A percentile compares a stretch with the other conserved stretches of the same genome.
Evolutionary conservation across 2,888 invertebrate species (phyloP).

Genomic region (Ischnus inquisitorius): DNA sequence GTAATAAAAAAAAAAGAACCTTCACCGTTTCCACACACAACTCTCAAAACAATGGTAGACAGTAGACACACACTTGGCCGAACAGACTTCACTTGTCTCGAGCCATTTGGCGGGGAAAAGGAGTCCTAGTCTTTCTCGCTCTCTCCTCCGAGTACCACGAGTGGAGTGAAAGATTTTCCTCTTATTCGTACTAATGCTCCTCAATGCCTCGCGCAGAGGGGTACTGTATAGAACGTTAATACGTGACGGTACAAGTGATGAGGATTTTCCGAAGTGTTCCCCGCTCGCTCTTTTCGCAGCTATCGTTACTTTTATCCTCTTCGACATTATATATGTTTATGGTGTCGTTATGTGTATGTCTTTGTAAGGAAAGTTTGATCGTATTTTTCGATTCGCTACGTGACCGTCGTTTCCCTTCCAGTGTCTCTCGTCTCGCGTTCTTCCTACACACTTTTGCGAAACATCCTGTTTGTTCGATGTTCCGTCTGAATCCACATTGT

Average conservation of each 20-base stretch:
- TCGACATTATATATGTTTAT: background rate
- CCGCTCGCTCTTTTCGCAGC: constrained; percentile 5
- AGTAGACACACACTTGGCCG: constrained; percentile 41
- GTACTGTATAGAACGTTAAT: constrained; percentile 34
- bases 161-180: constrained; percentile 61
- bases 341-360: background rate
- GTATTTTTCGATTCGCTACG: constrained; percentile 46
- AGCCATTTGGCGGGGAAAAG: constrained; percentile 60
- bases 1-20: constrained; percentile 35
- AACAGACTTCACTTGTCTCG: constrained; percentile 62
- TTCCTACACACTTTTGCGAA: background rate
- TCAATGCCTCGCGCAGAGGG: constrained; percentile 44
- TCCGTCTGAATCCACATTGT: constrained; percentile 32
- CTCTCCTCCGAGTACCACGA: constrained; percentile 31
- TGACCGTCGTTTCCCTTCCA: constrained; percentile 30
- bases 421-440: constrained; percentile 12
- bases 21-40: constrained; percentile 37
- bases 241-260: constrained; percentile 32
- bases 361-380: constrained; percentile 26
- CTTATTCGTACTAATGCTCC: constrained; percentile 54
- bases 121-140: constrained; percentile 23
- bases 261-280: constrained; percentile 28
- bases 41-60: background rate
- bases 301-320: constrained; percentile 38
- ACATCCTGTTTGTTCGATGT: constrained; percentile 31